Base-by-base conservation (phyloP, 1,140 invertebrate genomes). In the Heliconius hewitsoni region DNA sequence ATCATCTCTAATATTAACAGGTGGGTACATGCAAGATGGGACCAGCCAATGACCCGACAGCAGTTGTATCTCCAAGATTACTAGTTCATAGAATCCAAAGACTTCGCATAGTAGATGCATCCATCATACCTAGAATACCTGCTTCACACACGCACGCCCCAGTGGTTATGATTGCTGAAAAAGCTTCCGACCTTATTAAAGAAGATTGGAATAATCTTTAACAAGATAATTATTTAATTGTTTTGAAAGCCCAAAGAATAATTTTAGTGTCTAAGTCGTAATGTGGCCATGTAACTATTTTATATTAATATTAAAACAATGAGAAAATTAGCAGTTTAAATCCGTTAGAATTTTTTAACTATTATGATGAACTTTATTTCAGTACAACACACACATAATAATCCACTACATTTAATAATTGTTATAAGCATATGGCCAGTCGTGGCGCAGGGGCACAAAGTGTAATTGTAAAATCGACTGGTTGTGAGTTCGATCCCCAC, bases 11-110 rank as follows among this genome's bases (percentile, higher is more conserved):
- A 39, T 72, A 50, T 37, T 19, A 39, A 34, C 71, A 94, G 93
- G 90, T 97, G 1, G 97, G 97, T 11, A 97, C 97, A 0, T 97
- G 97, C 57, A 98, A 98, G 93, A 99, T 98, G 98, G 98, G 97
- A 0, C 96, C 97, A 5, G 80, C 92, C 2, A 92, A 81, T 0
- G 98, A 98, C 85, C 96, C 96, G 0, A 96, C 96, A 85, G 96
- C 97, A 0, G 98, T 99, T 0, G 97, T 98, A 0, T 97, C 98
- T 89, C 96, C 97, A 0, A 93, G 96, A 42, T 92, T 99, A 9
- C 82, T 86, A 37, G 95, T 96, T 0, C 92, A 95, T 77, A 96
- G 96, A 19, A 86, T 96, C 23, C 84, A 90, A 19, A 94, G 95
- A 23, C 86, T 96, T 30, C 90, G 96, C 39, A 94, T 96, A 9